Conservation (phyloP, 2,797 vertebrate genomes). For the Enteromius treurensis region DNA sequence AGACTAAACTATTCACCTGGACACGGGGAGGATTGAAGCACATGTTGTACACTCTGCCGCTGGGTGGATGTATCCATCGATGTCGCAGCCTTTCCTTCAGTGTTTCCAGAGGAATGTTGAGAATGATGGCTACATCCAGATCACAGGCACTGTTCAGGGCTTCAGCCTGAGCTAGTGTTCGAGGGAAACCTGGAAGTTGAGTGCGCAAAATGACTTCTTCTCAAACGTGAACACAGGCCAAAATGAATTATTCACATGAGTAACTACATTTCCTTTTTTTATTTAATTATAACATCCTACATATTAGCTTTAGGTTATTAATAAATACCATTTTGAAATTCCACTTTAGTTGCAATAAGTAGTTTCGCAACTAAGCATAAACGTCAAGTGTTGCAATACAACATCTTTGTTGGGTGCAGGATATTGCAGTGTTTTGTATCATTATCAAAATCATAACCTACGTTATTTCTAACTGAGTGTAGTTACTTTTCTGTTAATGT, state of each 20-base stretch:
- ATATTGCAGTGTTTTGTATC: neutral
- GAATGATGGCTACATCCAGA: conserved; percentile 89
- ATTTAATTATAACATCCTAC: neutral
- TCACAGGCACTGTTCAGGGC: conserved; percentile 85
- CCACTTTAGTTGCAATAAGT: neutral
- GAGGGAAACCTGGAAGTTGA: conserved; percentile 84
- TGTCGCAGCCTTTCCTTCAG: conserved; percentile 89
- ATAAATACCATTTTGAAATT: neutral
- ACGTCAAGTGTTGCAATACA: conserved; percentile 6
- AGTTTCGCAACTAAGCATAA: neutral
- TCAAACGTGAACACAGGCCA: neutral
- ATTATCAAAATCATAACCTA: neutral
- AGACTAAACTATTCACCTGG: conserved; percentile 73
- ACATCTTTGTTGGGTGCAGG: neutral
- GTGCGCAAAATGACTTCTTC: neutral
- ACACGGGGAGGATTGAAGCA: conserved; percentile 90
- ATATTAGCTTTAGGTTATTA: neutral
- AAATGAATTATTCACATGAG: neutral
- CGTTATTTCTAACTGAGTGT: neutral
- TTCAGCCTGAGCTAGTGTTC: conserved; percentile 85
- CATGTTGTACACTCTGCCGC: conserved; percentile 94
- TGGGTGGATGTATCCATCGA: conserved; percentile 88
- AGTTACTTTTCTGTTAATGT: neutral
- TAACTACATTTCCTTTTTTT: neutral
- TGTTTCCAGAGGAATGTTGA: conserved; percentile 92